Conservation (phyloP, 2,888 invertebrate genomes). For the Halictus ligatus region DNA sequence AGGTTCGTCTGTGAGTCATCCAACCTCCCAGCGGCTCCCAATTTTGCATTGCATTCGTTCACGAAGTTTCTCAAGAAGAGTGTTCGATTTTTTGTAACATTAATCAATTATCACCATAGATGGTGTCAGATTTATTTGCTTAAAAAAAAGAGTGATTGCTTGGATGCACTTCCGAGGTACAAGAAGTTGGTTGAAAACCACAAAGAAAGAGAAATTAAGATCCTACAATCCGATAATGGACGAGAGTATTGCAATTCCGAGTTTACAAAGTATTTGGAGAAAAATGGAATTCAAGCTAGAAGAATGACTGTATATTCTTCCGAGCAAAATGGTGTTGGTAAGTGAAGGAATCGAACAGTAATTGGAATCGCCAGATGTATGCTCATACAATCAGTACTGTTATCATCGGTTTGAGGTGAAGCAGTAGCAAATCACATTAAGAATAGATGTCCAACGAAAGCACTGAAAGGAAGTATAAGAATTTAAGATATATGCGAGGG, state of each 20-base stretch:
- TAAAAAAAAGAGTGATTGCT: background rate
- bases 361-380: background rate
- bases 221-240: background rate
- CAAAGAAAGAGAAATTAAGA: background rate
- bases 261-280: background rate
- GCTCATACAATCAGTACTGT: background rate
- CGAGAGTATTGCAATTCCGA: background rate
- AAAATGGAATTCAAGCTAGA: background rate
- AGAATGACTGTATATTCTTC: background rate
- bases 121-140: conserved; percentile 4
- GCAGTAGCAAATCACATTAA: background rate
- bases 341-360: background rate
- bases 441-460: background rate
- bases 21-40: no score
- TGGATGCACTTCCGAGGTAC: background rate
- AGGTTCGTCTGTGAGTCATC: no score
- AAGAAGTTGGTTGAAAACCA: background rate
- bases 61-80: no score
- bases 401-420: background rate
- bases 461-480: background rate
- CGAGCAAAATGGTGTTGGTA: background rate
- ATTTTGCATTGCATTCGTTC: no score
- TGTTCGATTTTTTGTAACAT: conserved; percentile 15
- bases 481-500: background rate
- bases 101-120: conserved; percentile 23